Base-by-base conservation (phyloP, 1,140 invertebrate species). In the Hycleus cichorii region DNA sequence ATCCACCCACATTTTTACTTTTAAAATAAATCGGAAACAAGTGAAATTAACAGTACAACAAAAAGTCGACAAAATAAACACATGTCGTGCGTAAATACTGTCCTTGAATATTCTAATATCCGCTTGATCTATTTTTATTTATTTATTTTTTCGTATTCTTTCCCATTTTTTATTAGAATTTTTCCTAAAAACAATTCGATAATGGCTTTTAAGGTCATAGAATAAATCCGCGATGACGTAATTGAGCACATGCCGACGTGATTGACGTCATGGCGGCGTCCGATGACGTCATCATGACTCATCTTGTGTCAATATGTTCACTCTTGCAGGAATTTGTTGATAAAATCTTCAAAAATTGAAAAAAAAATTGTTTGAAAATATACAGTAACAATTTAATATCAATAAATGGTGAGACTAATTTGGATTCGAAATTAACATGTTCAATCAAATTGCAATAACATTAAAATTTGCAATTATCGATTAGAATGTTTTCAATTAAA, bases 261-360 rank as follows among this genome's bases (percentile, higher is more conserved):
- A 54, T 54, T 68, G 63, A 68, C 67, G 67, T 69, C 67, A 69
- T 63, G 54, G 44, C 10, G n/a, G 26, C 18, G 39, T 55, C 56
- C n/a, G 71, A 57, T 63, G 63, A 64, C 63, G 63, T 62, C 60
- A 64, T 60, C 50, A 42, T 64, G 63, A 64, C 32, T 64, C 63
- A 64, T 64, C 57, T 32, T 32, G 32, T 32, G 32, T 32, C 32
- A 32, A 32, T 7, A 32, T 32, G 32, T 32, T 32, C 12, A 18
- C 18, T 18, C 1, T 18, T 18, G 18, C 18, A 18, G 18, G 18
- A 18, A 18, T 18, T 32, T 32, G 32, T 32, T 18, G 18, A 18
- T 18, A 18, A 18, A 18, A 18, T 18, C 18, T 32, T 32, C 32
- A 32, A 32, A 7, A 5, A 4, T 5, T 32, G 32, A 32, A 7